phyloP scores from a whole-genome alignment of 2,888 invertebrate genomes.

The Diarsia dahlii region DNA sequence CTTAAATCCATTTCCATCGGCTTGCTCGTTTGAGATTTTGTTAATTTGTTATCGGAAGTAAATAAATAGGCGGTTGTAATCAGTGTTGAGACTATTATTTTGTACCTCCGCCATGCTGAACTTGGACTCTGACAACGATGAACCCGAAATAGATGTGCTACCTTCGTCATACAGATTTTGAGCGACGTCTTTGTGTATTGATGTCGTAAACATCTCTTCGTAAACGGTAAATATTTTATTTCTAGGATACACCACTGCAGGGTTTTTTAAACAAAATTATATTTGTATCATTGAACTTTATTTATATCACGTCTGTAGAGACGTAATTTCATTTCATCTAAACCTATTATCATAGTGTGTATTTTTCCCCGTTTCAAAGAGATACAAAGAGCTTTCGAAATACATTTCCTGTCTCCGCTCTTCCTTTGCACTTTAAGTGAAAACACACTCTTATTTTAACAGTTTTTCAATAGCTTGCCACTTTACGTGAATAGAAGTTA shows the following conservation, averaged over 20 bases:
- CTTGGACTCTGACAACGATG: too few species aligned
- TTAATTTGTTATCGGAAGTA: too few species aligned
- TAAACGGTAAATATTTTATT: background rate
- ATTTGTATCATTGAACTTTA: background rate
- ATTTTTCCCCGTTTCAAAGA: constrained; percentile 15
- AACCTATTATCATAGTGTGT: background rate
- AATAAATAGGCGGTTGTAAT: too few species aligned
- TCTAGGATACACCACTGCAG: background rate
- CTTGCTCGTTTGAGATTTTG: too few species aligned
- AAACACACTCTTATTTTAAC: constrained; percentile 51
- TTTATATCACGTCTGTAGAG: background rate
- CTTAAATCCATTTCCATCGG: too few species aligned
- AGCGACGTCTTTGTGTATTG: background rate
- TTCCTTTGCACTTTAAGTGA: constrained; percentile 26
- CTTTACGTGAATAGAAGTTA: constrained; percentile 83
- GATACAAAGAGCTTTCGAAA: constrained; percentile 16
- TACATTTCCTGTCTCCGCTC: constrained; percentile 14
- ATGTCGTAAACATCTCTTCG: constrained; percentile 1
- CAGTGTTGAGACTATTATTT: too few species aligned
- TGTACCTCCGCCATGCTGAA: too few species aligned
- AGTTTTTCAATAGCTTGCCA: constrained; percentile 68
- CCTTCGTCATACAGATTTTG: constrained; percentile 16
- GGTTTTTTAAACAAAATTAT: background rate
- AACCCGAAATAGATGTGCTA: too few species aligned
- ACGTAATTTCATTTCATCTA: background rate